Conservation (phyloP, 2,113 vertebrate species). For the Nerophis ophidion region DNA sequence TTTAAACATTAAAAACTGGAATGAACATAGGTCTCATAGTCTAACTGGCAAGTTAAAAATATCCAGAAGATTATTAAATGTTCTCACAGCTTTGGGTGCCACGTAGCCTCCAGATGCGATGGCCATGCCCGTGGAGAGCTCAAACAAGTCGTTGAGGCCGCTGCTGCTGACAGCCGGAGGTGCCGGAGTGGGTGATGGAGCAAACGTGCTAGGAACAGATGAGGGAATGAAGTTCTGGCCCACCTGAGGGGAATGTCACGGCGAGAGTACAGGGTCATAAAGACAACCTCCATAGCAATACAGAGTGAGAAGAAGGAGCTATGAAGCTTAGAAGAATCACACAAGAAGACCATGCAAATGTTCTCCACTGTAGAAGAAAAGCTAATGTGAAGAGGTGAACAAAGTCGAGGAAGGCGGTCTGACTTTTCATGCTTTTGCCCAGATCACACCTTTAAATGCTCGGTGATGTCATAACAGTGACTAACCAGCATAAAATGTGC, state of each 20-base stretch:
- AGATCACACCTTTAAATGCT: neutral
- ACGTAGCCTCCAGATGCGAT: slow-evolving; percentile 87
- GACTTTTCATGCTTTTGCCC: slow-evolving; percentile 24
- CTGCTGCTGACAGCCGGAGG: slow-evolving; percentile 86
- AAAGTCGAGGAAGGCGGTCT: neutral
- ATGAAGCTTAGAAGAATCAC: slow-evolving; percentile 10
- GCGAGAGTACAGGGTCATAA: neutral
- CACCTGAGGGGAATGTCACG: slow-evolving; percentile 70
- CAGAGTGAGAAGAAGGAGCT: neutral
- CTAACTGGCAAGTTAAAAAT: neutral
- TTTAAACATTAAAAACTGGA: no score
- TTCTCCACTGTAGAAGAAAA: slow-evolving; percentile 1
- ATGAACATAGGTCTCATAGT: no score
- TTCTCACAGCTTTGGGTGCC: slow-evolving; percentile 84
- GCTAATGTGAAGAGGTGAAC: neutral
- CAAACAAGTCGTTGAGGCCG: slow-evolving; percentile 94
- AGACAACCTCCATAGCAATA: neutral
- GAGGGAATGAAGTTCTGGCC: slow-evolving; percentile 97
- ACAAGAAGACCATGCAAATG: slow-evolving; percentile 14
- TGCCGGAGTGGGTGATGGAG: slow-evolving; percentile 92
- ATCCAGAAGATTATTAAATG: slow-evolving; percentile 2
- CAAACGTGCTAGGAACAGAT: slow-evolving; percentile 90
- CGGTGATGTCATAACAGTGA: no score
- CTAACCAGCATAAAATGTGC: no score
- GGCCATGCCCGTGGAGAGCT: slow-evolving; percentile 92